Evolutionary conservation across 2,113 vertebrate genomes (phyloP), one percentile per base, ranked within the genome.

Genomic region (Callaeas wilsoni): DNA sequence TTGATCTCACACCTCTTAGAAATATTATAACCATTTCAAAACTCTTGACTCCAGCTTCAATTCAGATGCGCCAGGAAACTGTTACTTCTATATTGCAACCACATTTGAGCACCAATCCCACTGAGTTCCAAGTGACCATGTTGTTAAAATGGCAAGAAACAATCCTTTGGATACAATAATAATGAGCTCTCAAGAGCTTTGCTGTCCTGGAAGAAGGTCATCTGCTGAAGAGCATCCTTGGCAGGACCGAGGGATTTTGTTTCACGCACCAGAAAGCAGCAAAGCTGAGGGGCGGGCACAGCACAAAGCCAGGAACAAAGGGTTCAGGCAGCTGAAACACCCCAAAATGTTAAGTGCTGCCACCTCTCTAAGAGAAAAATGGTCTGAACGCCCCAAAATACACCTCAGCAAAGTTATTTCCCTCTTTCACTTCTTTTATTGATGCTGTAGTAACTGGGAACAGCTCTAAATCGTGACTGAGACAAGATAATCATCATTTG

Each of bases 331-430:
- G 50, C n/a, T 37, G 33, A 73, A 67, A 62, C 8, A 3, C 35
- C 26, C 71, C 89, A 44, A 78, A 84, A 77, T 1, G 23, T 12
- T 90, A 10, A 39, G 5, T 3, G 0, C 27, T 12, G 12, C 27
- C 62, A 52, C n/a, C 7, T 30, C 10, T 1, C 50, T 4, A 16
- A 16, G 9, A 70, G 35, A 49, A 87, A 69, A 37, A 32, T 0
- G 0, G 5, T 46, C 50, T 1, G 3, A 78, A 9, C 0, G 0
- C n/a, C 56, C 17, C 12, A 29, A 76, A 84, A 64, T 3, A 18
- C 29, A 12, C 14, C 60, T 52, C 68, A 33, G 47, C 27, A 16
- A 50, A 20, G 6, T 42, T 33, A n/a, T 57, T 73, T 32, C 53
- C 44, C 8, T 15, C 50, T 53, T 65, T 33, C 0, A 1, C 19